Conservation (phyloP, 2,797 vertebrate species). For the Sebastes jordani region DNA sequence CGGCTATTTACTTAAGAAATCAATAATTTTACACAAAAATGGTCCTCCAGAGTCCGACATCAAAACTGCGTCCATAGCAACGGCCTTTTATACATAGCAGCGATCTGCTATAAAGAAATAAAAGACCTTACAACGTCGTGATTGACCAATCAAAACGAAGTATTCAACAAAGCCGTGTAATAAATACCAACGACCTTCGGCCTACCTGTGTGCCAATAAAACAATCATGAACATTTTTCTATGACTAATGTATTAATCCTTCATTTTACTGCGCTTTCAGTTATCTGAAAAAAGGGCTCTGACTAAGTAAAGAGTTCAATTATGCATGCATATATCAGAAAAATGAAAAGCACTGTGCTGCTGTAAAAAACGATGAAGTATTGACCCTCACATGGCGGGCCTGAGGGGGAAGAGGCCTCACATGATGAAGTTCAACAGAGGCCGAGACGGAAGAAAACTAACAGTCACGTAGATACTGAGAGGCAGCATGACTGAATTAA, state of each 20-base stretch:
- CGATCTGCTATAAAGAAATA: too few species aligned
- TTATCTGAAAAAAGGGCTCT: neutral
- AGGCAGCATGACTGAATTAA: neutral
- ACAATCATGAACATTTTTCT: neutral
- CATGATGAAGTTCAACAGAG: conserved; percentile 40
- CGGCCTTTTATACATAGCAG: too few species aligned
- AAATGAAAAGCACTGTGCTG: conserved; percentile 27
- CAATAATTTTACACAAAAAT: too few species aligned
- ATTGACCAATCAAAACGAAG: too few species aligned
- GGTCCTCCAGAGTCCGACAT: too few species aligned
- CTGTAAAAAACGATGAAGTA: neutral
- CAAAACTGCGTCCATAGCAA: too few species aligned
- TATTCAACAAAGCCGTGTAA: too few species aligned
- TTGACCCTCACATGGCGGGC: conserved; percentile 51
- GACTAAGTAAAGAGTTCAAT: neutral
- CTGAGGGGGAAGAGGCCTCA: conserved; percentile 39
- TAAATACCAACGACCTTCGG: neutral
- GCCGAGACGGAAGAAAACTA: neutral
- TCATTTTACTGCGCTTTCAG: neutral
- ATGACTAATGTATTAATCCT: neutral
- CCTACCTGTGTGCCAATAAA: neutral
- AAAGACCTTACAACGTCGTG: too few species aligned
- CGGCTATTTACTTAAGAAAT: too few species aligned
- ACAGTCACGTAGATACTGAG: neutral
- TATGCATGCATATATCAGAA: neutral